Evolutionary conservation across 2,797 vertebrate species (phyloP).

Genomic region (Dallia pectoralis): DNA sequence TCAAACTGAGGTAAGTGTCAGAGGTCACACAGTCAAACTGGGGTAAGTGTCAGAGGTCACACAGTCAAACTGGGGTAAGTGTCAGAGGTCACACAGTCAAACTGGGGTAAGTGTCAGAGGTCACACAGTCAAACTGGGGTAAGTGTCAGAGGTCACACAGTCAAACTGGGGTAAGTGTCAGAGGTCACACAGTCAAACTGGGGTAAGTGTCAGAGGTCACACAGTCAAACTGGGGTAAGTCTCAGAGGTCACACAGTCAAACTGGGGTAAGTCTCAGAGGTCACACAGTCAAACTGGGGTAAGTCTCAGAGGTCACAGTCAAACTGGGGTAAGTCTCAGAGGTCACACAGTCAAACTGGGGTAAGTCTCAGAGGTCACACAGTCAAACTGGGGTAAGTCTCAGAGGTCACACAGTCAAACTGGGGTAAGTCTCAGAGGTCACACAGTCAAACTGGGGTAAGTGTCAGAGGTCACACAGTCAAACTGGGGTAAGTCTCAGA

Average conservation of each 20-base stretch:
- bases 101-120: too few species aligned
- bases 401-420: neutral
- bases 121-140: too few species aligned
- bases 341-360: neutral
- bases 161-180: too few species aligned
- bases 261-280: slow-evolving; percentile 78
- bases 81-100: neutral
- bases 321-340: slow-evolving; percentile 79
- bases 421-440: too few species aligned
- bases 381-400: slow-evolving; percentile 84
- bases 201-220: slow-evolving; percentile 75
- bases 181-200: too few species aligned
- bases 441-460: slow-evolving; percentile 85
- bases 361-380: too few species aligned
- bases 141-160: slow-evolving; percentile 38
- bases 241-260: too few species aligned
- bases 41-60: slow-evolving; percentile 75
- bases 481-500: too few species aligned
- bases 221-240: neutral
- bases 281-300: neutral
- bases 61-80: slow-evolving; percentile 78
- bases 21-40: too few species aligned
- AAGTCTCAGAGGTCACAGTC: too few species aligned
- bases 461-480: slow-evolving; percentile 26
- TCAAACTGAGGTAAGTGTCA: too few species aligned